A percentile compares a stretch with the other conserved stretches of the same genome.
Evolutionary conservation across 2,888 invertebrate genomes (phyloP).

Genomic region (Napeogenes inachia): DNA sequence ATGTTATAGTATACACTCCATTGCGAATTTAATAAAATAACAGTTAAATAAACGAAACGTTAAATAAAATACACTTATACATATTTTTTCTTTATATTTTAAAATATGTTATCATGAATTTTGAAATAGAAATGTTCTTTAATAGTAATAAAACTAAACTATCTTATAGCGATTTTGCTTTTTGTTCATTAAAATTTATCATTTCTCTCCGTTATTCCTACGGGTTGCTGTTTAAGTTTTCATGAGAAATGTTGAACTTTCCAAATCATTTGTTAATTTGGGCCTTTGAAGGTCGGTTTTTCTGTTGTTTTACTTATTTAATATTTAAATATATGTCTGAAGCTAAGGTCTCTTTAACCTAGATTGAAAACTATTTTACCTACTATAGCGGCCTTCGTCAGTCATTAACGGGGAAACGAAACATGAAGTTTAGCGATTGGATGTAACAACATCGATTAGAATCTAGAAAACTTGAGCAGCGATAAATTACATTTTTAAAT

Average conservation of each 20-base stretch:
- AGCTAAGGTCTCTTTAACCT: conserved; percentile 16
- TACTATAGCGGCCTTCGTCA: conserved; percentile 10
- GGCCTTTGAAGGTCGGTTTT: conserved; percentile 25
- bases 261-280: conserved; percentile 31
- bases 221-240: conserved; percentile 41
- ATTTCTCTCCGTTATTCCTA: conserved; percentile 39
- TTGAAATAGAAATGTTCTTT: too few species aligned
- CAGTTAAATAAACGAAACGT: too few species aligned
- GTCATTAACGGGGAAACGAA: conserved; percentile 10
- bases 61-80: too few species aligned
- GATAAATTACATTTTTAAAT: conserved; percentile 29
- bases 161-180: conserved; percentile 23
- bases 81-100: too few species aligned
- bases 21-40: too few species aligned
- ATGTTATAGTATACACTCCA: background rate
- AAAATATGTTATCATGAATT: too few species aligned
- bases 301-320: conserved; percentile 26
- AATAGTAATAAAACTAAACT: conserved; percentile 14
- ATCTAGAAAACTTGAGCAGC: background rate
- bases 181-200: conserved; percentile 43
- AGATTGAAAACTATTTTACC: conserved; percentile 14
- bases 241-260: conserved; percentile 33
- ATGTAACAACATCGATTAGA: background rate
- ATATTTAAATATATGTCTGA: conserved; percentile 14
- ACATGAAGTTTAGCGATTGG: conserved; percentile 12